phyloP scores from a whole-genome alignment of 2,797 vertebrate species.

The Gymnothorax reevesii region DNA sequence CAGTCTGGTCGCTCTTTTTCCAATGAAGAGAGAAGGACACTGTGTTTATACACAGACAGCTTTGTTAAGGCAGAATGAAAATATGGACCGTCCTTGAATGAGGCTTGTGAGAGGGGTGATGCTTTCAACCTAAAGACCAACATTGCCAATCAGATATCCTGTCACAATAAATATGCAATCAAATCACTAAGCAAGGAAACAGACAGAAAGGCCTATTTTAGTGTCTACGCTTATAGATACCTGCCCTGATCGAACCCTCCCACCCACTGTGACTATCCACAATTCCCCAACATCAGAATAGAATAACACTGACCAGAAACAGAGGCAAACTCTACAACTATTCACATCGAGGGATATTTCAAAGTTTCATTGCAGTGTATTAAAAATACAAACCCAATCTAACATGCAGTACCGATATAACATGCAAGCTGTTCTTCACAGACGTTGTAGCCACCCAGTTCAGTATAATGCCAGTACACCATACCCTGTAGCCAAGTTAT shows the following conservation, averaged over 20 bases:
- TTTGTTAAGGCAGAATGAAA: neutral
- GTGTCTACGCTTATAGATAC: neutral
- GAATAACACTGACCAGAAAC: neutral
- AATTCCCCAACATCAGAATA: neutral
- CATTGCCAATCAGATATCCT: neutral
- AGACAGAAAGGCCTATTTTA: neutral
- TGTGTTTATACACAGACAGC: neutral
- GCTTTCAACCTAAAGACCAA: neutral
- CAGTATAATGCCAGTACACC: too few relatives aligned
- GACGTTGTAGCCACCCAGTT: too few relatives aligned
- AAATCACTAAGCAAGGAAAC: neutral
- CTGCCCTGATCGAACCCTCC: neutral
- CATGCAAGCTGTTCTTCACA: too few relatives aligned
- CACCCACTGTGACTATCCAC: neutral
- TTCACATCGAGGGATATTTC: too few relatives aligned
- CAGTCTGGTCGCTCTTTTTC: neutral
- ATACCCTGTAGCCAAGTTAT: too few relatives aligned
- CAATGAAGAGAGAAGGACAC: neutral
- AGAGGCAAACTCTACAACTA: neutral
- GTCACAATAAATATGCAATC: neutral
- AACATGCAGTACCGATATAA: too few relatives aligned
- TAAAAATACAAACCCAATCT: too few relatives aligned
- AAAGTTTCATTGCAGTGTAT: too few relatives aligned
- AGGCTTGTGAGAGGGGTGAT: neutral
- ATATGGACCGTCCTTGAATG: neutral